Conservation (phyloP, 1,140 invertebrate genomes). For the Centruroides vittatus region DNA sequence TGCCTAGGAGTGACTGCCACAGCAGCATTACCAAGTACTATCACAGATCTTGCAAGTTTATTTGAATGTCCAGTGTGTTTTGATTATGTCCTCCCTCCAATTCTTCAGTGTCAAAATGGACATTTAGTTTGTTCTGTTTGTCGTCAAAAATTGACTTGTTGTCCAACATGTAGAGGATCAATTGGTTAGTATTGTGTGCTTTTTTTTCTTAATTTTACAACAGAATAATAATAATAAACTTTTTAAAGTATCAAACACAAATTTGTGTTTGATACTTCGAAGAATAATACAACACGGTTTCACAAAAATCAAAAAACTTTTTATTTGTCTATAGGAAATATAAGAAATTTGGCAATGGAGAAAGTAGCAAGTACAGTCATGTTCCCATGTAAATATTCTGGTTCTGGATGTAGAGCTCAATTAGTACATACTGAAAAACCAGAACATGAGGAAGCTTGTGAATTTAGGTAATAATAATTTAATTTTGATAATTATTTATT, state of each 20-base stretch:
- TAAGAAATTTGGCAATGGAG: constrained; percentile 95
- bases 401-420: constrained; percentile 83
- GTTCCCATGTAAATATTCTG: constrained; percentile 98
- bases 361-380: constrained; percentile 95
- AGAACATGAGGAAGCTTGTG: constrained; percentile 96
- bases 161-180: constrained; percentile 93
- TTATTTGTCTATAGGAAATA: constrained; percentile 46
- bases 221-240: too few species aligned
- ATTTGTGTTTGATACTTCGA: too few species aligned
- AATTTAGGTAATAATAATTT: constrained; percentile 43
- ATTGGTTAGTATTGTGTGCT: constrained; percentile 37
- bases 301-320: too few species aligned
- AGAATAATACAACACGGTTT: too few species aligned
- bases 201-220: too few species aligned
- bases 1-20: background rate
- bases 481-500: too few species aligned
- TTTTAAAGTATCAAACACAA: too few species aligned
- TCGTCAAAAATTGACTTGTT: constrained; percentile 87
- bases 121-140: constrained; percentile 84
- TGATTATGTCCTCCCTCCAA: constrained; percentile 98
- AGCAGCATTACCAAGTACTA: background rate
- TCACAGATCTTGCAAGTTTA: constrained; percentile 70
- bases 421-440: constrained; percentile 90
- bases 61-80: constrained; percentile 99
- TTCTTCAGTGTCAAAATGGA: constrained; percentile 54